phyloP scores from a whole-genome alignment of 2,797 vertebrate genomes.

The Karalla daura region DNA sequence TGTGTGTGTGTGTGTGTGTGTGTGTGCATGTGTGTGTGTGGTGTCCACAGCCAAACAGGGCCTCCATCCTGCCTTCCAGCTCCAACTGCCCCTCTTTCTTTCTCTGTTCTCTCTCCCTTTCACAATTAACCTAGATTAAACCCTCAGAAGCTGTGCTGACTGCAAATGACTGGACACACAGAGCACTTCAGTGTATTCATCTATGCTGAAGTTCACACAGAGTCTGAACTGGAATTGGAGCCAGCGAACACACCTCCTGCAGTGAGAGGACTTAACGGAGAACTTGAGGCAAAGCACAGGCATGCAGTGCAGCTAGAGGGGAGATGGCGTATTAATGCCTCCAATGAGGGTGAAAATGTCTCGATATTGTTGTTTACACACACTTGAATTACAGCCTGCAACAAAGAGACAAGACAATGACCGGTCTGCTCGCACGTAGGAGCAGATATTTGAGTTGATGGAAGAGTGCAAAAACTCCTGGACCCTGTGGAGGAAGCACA shows the following conservation, averaged over 20 bases:
- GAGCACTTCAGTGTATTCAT: constrained; percentile 6
- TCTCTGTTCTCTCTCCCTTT: constrained; percentile 28
- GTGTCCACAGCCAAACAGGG: constrained; percentile 33
- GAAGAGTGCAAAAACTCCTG: constrained; percentile 13
- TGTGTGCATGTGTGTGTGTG: too few species aligned
- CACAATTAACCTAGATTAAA: constrained; percentile 57
- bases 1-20: too few species aligned
- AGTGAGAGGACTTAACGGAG: constrained; percentile 18
- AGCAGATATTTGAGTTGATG: constrained; percentile 23
- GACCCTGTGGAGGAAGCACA: constrained; percentile 48
- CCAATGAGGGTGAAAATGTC: constrained; percentile 1
- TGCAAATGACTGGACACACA: constrained; percentile 39
- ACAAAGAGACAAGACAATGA: neutral
- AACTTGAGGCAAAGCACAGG: constrained; percentile 23
- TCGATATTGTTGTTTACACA: constrained; percentile 19
- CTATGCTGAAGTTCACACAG: constrained; percentile 24
- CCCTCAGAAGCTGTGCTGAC: constrained; percentile 41
- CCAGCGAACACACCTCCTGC: constrained; percentile 33
- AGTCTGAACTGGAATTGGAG: constrained; percentile 29
- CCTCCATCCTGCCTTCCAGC: constrained; percentile 58
- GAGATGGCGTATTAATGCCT: neutral
- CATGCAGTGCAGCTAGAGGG: constrained; percentile 4
- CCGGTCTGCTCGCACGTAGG: neutral
- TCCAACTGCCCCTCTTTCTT: constrained; percentile 38
- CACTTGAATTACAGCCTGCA: neutral